Percentiles rank a stretch among this genome's conserved stretches.
Evolutionary conservation across 2,797 vertebrate species (phyloP).

Genomic region (Neomorphus geoffroyi): DNA sequence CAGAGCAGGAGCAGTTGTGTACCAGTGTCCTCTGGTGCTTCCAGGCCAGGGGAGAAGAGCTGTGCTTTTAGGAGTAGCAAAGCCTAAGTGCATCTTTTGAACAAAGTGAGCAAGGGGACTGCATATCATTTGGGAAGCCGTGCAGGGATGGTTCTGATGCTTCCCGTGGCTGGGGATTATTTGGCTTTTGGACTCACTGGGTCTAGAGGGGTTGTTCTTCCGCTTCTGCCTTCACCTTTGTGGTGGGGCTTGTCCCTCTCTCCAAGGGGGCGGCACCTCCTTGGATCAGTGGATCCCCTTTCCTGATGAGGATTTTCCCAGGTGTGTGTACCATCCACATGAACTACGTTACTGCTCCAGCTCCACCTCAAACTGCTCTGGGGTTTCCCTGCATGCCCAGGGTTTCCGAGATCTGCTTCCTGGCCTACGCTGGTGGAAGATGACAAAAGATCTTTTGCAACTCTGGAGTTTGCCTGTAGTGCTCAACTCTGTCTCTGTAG

Average conservation of each 20-base stretch:
- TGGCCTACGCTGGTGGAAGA: neutral
- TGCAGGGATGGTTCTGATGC: fast-evolving
- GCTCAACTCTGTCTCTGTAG: neutral
- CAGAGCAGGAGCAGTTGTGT: neutral
- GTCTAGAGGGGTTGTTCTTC: neutral
- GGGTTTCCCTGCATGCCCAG: neutral
- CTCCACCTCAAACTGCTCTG: neutral
- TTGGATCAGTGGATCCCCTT: neutral
- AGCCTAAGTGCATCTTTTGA: neutral
- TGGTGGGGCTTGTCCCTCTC: neutral
- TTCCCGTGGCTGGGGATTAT: neutral
- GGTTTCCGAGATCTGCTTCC: neutral
- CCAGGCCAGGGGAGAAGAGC: neutral
- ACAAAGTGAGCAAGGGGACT: fast-evolving
- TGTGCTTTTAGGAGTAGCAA: neutral
- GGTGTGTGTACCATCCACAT: fast-evolving
- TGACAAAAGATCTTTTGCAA: neutral
- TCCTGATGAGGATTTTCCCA: neutral
- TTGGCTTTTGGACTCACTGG: neutral
- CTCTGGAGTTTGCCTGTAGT: neutral
- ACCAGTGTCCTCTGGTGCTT: neutral
- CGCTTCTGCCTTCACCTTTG: neutral
- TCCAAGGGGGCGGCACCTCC: neutral
- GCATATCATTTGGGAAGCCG: neutral
- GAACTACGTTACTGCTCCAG: neutral